phyloP scores from a whole-genome alignment of 2,113 vertebrate genomes.

The Saguinus midas region DNA sequence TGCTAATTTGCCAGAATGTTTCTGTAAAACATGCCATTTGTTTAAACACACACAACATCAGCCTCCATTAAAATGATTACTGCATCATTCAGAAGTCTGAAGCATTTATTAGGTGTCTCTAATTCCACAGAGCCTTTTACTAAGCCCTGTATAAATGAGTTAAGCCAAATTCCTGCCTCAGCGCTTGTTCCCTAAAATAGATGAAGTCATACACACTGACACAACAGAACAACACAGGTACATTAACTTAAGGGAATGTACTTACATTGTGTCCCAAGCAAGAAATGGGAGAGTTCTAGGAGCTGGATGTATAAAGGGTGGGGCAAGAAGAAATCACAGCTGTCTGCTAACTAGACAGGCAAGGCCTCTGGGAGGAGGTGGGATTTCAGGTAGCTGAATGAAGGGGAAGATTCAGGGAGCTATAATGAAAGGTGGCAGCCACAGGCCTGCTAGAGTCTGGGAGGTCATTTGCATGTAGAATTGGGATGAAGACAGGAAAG shows the following conservation, averaged over 20 bases:
- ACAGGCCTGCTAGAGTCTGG: not conserved
- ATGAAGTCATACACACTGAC: not conserved
- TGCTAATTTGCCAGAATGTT: conserved; percentile 74
- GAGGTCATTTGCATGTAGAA: not conserved
- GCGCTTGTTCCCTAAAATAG: conserved; percentile 31
- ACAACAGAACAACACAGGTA: not conserved
- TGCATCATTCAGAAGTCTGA: conserved; percentile 51
- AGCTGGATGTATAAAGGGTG: not conserved
- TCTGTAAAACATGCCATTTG: conserved; percentile 67
- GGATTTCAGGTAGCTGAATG: not conserved
- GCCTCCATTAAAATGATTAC: conserved; percentile 62
- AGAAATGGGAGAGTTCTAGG: not conserved
- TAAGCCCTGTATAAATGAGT: conserved; percentile 34
- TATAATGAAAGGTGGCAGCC: not conserved
- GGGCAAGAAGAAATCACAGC: not conserved
- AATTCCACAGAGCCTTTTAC: conserved; percentile 43
- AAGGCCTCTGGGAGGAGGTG: not conserved
- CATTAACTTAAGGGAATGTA: not conserved
- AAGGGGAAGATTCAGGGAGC: not conserved
- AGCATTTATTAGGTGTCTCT: conserved; percentile 70
- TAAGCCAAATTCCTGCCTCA: not conserved
- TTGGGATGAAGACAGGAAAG: too few relatives aligned
- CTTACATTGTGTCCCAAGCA: not conserved
- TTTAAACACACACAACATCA: conserved; percentile 62
- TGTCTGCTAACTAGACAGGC: not conserved